Evolutionary conservation across 1,140 invertebrate genomes (phyloP).

Genomic region (Euglossa dilemma): DNA sequence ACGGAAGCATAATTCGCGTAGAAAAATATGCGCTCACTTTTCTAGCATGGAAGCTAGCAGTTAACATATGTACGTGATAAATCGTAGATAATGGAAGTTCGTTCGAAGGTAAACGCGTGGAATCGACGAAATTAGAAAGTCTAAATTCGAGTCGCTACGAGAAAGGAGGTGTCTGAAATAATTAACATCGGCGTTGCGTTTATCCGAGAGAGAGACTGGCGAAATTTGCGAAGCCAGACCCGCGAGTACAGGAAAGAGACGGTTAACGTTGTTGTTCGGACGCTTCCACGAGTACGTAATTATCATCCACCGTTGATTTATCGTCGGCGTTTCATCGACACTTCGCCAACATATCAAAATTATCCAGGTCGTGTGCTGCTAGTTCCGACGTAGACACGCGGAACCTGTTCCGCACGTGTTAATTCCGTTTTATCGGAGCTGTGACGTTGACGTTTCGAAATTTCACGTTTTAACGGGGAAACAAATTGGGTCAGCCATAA

Average conservation of each 20-base stretch:
- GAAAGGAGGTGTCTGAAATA: too few species aligned
- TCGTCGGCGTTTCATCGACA: background rate
- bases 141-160: too few species aligned
- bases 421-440: constrained; percentile 19
- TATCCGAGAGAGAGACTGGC: too few species aligned
- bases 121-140: too few species aligned
- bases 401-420: constrained; percentile 11
- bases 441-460: constrained; percentile 21
- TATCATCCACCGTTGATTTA: background rate
- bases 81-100: too few species aligned
- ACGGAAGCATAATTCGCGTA: too few species aligned
- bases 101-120: too few species aligned
- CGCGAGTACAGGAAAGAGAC: background rate
- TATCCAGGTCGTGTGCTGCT: constrained; percentile 21
- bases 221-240: too few species aligned
- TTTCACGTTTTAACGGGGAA: background rate
- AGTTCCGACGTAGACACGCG: background rate
- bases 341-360: constrained; percentile 1
- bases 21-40: too few species aligned
- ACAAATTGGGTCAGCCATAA: background rate
- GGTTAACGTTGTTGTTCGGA: background rate
- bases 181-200: too few species aligned
- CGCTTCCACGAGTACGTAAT: background rate
- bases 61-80: too few species aligned
- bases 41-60: too few species aligned